Evolutionary conservation across 2,888 invertebrate species (phyloP).

Genomic region (Podotricha telesiphe): DNA sequence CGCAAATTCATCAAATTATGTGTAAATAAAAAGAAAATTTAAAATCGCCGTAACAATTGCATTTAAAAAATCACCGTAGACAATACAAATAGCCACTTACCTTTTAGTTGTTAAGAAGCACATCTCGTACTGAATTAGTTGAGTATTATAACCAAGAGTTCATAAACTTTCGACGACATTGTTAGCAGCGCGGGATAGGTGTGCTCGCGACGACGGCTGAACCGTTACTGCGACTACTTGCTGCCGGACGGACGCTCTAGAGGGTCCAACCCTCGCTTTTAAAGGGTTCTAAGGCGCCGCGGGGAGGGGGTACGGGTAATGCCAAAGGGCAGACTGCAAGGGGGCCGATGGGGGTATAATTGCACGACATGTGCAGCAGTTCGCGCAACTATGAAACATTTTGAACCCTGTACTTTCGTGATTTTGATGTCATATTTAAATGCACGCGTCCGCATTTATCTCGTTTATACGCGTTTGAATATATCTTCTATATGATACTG

Average conservation of each 20-base stretch:
- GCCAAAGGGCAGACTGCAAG: conserved; percentile 38
- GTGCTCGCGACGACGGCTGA: conserved; percentile 32
- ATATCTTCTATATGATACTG: conserved; percentile 9
- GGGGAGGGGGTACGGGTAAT: conserved; percentile 35
- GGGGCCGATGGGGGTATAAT: conserved; percentile 32
- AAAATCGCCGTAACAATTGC: conserved; percentile 11
- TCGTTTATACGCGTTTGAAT: conserved; percentile 11
- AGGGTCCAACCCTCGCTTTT: conserved; percentile 39
- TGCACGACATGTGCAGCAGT: conserved; percentile 39
- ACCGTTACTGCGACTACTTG: conserved; percentile 35
- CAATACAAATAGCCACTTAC: conserved; percentile 39
- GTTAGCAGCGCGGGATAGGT: conserved; percentile 26
- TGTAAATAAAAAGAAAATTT: no score
- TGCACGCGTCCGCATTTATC: neutral
- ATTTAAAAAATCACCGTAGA: conserved; percentile 20
- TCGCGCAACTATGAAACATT: conserved; percentile 28
- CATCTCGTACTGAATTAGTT: conserved; percentile 40
- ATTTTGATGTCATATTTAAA: conserved; percentile 25
- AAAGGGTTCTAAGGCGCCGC: neutral
- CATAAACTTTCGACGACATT: conserved; percentile 45
- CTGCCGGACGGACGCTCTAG: conserved; percentile 21
- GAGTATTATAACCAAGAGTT: conserved; percentile 30
- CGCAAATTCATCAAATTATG: conserved; percentile 9
- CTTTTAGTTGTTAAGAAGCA: conserved; percentile 31
- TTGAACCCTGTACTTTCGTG: conserved; percentile 22